Evolutionary conservation across 2,113 vertebrate genomes (phyloP).

Genomic region (Pagrus major): DNA sequence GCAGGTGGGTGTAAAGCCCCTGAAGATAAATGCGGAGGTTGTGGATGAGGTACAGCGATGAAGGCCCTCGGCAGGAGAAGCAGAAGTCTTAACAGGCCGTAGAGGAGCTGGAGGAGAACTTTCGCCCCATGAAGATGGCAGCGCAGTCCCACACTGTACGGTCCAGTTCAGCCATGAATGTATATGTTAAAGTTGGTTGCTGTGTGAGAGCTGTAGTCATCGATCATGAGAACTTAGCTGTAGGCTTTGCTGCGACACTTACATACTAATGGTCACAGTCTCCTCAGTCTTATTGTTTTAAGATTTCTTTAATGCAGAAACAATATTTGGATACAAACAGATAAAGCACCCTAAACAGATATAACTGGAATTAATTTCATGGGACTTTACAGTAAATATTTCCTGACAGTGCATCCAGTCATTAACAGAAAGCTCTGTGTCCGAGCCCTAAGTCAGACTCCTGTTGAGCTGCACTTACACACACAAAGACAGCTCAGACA

Average conservation of each 20-base stretch:
- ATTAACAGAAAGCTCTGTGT: background rate
- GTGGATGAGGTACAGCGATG: slow-evolving; percentile 85
- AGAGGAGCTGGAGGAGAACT: slow-evolving; percentile 86
- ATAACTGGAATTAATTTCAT: background rate
- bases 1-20: slow-evolving; percentile 86
- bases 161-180: background rate
- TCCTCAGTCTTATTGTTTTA: background rate
- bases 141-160: slow-evolving; percentile 76
- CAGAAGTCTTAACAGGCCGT: slow-evolving; percentile 77
- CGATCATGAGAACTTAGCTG: background rate
- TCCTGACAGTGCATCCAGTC: background rate
- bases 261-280: background rate
- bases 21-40: slow-evolving; percentile 81
- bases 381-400: background rate
- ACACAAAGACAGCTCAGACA: background rate
- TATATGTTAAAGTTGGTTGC: background rate
- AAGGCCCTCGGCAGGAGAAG: slow-evolving; percentile 75
- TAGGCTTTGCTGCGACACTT: background rate
- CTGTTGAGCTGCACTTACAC: background rate
- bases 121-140: slow-evolving; percentile 79
- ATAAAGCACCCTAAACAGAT: background rate
- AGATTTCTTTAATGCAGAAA: no score
- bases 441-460: background rate
- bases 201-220: background rate
- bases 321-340: background rate